Evolutionary conservation across 1,140 invertebrate genomes (phyloP).

Genomic region (Bombus polaris): DNA sequence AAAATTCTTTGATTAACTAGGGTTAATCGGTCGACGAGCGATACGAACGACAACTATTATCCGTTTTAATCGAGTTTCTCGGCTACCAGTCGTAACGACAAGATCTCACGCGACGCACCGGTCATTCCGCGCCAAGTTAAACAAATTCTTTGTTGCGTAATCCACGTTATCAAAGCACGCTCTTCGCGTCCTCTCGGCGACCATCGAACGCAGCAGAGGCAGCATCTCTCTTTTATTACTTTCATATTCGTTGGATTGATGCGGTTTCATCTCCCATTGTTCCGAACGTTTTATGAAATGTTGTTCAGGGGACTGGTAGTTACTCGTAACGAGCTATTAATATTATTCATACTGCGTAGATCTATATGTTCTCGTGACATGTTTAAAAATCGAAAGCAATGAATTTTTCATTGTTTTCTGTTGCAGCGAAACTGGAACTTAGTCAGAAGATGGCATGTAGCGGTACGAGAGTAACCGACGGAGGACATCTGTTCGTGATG

Average conservation of each 20-base stretch:
- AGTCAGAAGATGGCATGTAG: slow-evolving; percentile 78
- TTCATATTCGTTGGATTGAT: slow-evolving; percentile 5
- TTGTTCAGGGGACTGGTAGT: not conserved
- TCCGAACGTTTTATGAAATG: not conserved
- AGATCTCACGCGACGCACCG: not conserved
- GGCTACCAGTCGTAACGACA: too few relatives aligned
- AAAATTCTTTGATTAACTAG: not conserved
- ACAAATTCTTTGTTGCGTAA: slow-evolving; percentile 13
- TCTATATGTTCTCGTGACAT: too few relatives aligned
- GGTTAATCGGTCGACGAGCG: not conserved
- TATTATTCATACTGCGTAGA: too few relatives aligned
- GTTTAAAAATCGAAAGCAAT: too few relatives aligned
- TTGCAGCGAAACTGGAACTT: slow-evolving; percentile 80
- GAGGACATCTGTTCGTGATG: slow-evolving; percentile 28
- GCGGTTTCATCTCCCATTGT: not conserved
- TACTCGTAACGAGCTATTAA: too few relatives aligned
- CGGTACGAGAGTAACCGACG: slow-evolving; percentile 62
- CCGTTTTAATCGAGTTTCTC: slow-evolving; percentile 15
- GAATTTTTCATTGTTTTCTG: slow-evolving; percentile 51
- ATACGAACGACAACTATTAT: too few relatives aligned
- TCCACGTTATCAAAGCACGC: too few relatives aligned
- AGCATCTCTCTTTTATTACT: not conserved
- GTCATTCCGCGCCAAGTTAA: not conserved
- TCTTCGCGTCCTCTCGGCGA: too few relatives aligned
- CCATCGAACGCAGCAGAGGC: too few relatives aligned